These are phyloP conservation scores for Heliconius ethilla DNA, from an alignment of 2,888 invertebrate genomes.

Conservation along the genomic window DNA sequence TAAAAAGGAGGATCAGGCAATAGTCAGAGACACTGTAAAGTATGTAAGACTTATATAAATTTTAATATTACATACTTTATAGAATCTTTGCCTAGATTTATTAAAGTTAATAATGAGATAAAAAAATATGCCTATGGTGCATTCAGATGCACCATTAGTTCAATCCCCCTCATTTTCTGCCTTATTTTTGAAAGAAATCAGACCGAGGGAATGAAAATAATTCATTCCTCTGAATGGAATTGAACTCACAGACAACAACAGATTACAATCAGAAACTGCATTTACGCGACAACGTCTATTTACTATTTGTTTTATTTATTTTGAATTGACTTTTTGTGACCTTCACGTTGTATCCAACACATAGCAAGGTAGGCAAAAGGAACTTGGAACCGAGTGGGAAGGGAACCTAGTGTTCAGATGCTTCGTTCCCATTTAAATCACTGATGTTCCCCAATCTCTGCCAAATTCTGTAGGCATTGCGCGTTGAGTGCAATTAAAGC, in stretches of 20 bases:
- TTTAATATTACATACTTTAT: too few relatives aligned
- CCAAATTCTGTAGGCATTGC: too few relatives aligned
- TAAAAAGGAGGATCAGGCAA: constrained; percentile 86
- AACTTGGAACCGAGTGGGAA: too few relatives aligned
- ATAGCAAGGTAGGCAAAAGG: too few relatives aligned
- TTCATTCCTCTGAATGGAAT: neutral
- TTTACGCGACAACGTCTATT: neutral
- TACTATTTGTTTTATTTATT: neutral
- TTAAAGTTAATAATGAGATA: too few relatives aligned
- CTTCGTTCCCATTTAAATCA: too few relatives aligned
- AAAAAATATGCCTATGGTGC: too few relatives aligned
- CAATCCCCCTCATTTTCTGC: neutral
- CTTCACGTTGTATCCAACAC: neutral
- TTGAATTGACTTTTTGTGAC: neutral
- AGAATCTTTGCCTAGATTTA: too few relatives aligned
- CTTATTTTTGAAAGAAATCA: neutral
- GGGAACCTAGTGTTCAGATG: too few relatives aligned
- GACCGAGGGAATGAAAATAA: neutral
- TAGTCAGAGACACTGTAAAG: constrained; percentile 84
- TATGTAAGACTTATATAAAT: constrained; percentile 63
- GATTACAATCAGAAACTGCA: neutral
- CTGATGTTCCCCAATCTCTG: too few relatives aligned
- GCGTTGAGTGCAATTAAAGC: too few relatives aligned
- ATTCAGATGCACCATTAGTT: too few relatives aligned
- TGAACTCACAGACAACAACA: neutral